Conservation (phyloP, 2,888 invertebrate genomes). For the Hyles lineata region DNA sequence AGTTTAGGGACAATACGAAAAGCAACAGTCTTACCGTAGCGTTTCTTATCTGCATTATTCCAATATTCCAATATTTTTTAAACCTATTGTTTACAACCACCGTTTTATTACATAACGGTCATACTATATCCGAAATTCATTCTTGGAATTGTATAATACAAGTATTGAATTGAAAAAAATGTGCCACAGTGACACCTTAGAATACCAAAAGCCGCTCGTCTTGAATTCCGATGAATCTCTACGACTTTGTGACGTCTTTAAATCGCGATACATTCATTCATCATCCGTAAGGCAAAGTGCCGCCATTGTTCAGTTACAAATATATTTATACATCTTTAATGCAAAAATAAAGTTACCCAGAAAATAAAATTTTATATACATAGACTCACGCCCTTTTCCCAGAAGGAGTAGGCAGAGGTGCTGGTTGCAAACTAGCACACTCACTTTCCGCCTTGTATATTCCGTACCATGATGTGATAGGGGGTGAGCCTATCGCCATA, state of each 20-base stretch:
- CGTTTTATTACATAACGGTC: slow-evolving; percentile 25
- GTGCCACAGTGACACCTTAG: slow-evolving; percentile 26
- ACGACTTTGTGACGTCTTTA: slow-evolving; percentile 6
- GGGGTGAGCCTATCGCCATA: too few species aligned
- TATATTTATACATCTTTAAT: background rate
- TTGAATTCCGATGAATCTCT: slow-evolving; percentile 19
- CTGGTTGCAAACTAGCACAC: too few species aligned
- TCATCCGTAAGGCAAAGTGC: background rate
- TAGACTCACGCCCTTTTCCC: too few species aligned
- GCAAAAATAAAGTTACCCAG: background rate
- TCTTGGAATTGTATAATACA: slow-evolving; percentile 34
- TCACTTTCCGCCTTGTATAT: too few species aligned
- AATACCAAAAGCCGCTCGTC: slow-evolving; percentile 21
- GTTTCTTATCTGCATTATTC: background rate
- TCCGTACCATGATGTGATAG: too few species aligned
- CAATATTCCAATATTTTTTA: background rate
- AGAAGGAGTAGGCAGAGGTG: too few species aligned
- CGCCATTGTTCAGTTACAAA: background rate
- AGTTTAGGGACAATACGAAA: background rate
- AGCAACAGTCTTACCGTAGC: background rate
- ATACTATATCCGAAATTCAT: slow-evolving; percentile 26
- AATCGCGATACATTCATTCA: slow-evolving; percentile 16
- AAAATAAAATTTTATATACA: background rate
- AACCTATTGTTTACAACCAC: slow-evolving; percentile 12
- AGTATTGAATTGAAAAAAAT: slow-evolving; percentile 29